These are phyloP conservation scores for Sceliomorpha sp. DNA, from an alignment of 2,888 invertebrate genomes.

Conservation along the genomic window DNA sequence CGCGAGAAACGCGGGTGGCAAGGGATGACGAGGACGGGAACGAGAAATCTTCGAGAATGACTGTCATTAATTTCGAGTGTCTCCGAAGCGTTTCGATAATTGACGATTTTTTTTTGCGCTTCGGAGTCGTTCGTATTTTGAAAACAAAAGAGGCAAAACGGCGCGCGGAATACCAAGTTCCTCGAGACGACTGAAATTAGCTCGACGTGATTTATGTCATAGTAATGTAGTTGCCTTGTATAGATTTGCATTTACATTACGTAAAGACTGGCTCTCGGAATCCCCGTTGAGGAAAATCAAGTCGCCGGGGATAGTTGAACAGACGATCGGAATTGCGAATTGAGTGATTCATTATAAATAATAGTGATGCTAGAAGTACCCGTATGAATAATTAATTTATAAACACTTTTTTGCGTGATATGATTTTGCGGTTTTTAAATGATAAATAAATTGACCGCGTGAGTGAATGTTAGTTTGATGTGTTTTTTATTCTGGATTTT, in stretches of 20 bases:
- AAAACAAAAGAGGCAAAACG: neutral
- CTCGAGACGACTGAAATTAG: conserved; percentile 33
- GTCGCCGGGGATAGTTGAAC: conserved; percentile 23
- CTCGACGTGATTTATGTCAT: conserved; percentile 38
- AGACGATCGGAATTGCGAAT: conserved; percentile 26
- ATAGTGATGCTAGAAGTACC: conserved; percentile 11
- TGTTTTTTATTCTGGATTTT: no score
- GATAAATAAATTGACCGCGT: no score
- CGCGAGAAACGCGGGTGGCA: neutral
- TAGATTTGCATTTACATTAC: conserved; percentile 50
- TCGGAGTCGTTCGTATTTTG: neutral
- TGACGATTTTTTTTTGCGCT: neutral
- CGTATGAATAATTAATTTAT: neutral
- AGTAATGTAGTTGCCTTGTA: conserved; percentile 25
- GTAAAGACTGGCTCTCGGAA: conserved; percentile 51
- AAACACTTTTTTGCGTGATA: no score
- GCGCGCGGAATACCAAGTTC: conserved; percentile 34
- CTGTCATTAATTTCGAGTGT: neutral
- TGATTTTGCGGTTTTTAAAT: no score
- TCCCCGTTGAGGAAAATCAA: conserved; percentile 56
- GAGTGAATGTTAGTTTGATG: no score
- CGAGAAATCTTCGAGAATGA: no score
- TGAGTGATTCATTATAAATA: conserved; percentile 24
- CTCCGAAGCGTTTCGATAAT: neutral
- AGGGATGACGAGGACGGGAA: no score